phyloP scores from a whole-genome alignment of 1,140 invertebrate species.

The Asobara japonica region DNA sequence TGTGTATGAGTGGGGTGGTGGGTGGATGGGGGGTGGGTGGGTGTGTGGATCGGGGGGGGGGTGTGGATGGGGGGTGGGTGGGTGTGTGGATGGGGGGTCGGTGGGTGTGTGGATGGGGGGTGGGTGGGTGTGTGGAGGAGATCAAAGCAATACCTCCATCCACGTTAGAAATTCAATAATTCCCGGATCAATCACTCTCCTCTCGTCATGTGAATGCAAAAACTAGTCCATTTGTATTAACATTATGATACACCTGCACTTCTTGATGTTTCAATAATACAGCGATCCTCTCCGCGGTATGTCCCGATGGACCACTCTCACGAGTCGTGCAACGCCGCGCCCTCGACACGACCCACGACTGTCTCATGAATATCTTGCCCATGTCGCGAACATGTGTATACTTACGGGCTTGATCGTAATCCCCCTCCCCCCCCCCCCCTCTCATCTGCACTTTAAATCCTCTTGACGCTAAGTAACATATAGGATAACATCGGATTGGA shows the following conservation, averaged over 20 bases:
- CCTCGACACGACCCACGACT: constrained; percentile 4
- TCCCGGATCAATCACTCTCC: neutral
- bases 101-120: no score
- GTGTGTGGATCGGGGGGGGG: no score
- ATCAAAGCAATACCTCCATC: no score
- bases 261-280: neutral
- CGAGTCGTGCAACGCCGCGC: neutral
- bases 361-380: constrained; percentile 13
- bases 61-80: no score
- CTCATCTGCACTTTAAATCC: neutral
- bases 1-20: no score
- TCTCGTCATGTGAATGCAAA: neutral
- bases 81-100: no score
- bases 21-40: no score
- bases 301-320: constrained; percentile 2
- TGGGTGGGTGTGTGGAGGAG: no score
- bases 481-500: neutral
- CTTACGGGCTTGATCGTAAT: constrained; percentile 7
- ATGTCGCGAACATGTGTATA: constrained; percentile 11
- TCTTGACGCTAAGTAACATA: neutral
- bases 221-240: neutral
- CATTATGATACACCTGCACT: constrained; percentile 3
- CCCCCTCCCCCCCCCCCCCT: neutral
- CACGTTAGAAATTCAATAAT: neutral
- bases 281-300: neutral